Evolutionary conservation across 1,140 invertebrate species (phyloP), one percentile per base, ranked within the genome.

Genomic region (Calephelis virginiensis): DNA sequence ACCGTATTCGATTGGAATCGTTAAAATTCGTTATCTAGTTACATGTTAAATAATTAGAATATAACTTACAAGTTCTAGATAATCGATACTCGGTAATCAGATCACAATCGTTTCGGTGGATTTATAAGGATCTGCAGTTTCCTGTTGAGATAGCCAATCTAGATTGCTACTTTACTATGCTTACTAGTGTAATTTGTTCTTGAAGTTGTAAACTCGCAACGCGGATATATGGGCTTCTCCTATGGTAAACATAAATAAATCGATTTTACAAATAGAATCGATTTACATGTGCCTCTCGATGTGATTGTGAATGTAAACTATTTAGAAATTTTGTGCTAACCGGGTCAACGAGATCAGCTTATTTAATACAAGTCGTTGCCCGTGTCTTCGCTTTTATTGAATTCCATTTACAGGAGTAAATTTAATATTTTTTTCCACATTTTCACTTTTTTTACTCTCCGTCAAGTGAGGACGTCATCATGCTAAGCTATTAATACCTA

Each of bases 61-160:
- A 80, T 17, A 87, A 87, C 77, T 88, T 85, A 88, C 83, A 81
- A 73, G 73, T 83, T 88, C 82, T 77, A 82, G 83, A 90, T 89
- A 86, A 90, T 89, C 86, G 88, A 88, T 85, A 85, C 86, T 76
- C 78, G 73, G 77, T 82, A 80, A 86, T 89, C 85, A 84, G 85
- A 90, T 90, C 74, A 78, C 77, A 79, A 90, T 90, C 87, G 79
- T 75, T 80, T 82, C 71, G 64, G 73, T 81, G 77, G 82, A 89
- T 90, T 89, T 90, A 90, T 86, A 89, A 86, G 83, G 86, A 88
- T 89, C 84, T 75, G 70, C 71, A 66, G 74, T 83, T 89, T 87
- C 83, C 82, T 83, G 78, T 75, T 80, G 66, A 65, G 78, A 82
- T 83, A 73, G 66, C 66, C 73, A 74, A 79, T 78, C 75, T 73